Evolutionary conservation across 2,888 invertebrate genomes (phyloP).

Genomic region (Drosophila kanekoi): DNA sequence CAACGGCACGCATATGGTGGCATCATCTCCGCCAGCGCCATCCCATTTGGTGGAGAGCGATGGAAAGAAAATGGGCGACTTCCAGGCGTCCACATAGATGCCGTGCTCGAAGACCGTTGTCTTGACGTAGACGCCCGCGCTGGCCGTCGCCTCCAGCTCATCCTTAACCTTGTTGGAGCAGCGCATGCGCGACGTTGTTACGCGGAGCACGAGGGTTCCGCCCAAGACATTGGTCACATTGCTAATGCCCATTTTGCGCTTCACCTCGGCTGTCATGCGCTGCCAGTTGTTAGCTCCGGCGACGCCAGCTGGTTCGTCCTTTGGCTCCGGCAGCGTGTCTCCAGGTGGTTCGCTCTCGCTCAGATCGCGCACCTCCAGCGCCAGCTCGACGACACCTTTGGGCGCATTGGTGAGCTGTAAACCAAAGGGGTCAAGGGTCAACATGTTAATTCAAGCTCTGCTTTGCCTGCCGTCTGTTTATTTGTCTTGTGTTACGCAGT

Average conservation of each 20-base stretch:
- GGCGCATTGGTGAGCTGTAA: constrained; percentile 77
- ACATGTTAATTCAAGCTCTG: constrained; percentile 2
- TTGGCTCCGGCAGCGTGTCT: constrained; percentile 9
- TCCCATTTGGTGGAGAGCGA: constrained; percentile 92
- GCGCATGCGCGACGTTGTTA: constrained; percentile 84
- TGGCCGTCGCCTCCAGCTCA: constrained; percentile 84
- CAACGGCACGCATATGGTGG: constrained; percentile 81
- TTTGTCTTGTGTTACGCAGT: constrained; percentile 33
- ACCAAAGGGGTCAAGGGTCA: constrained; percentile 33
- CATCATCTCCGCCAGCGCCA: constrained; percentile 82
- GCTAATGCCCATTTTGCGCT: constrained; percentile 81
- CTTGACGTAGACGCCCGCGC: constrained; percentile 89
- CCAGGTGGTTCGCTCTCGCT: constrained; percentile 40
- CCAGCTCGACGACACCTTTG: constrained; percentile 84
- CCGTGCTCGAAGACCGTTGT: constrained; percentile 90
- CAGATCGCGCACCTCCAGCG: constrained; percentile 82
- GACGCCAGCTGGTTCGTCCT: constrained; percentile 1
- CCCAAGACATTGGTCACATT: constrained; percentile 55
- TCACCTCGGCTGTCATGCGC: constrained; percentile 82
- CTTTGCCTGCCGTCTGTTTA: constrained; percentile 26
- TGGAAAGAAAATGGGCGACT: constrained; percentile 90
- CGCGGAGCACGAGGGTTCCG: constrained; percentile 70
- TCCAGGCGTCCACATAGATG: constrained; percentile 88
- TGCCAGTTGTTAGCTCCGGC: constrained; percentile 69
- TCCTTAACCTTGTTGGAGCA: constrained; percentile 85